Evolutionary conservation across 2,888 invertebrate genomes (phyloP), one percentile per base, ranked within the genome.

Genomic region (Drosophila acutilabella): DNA sequence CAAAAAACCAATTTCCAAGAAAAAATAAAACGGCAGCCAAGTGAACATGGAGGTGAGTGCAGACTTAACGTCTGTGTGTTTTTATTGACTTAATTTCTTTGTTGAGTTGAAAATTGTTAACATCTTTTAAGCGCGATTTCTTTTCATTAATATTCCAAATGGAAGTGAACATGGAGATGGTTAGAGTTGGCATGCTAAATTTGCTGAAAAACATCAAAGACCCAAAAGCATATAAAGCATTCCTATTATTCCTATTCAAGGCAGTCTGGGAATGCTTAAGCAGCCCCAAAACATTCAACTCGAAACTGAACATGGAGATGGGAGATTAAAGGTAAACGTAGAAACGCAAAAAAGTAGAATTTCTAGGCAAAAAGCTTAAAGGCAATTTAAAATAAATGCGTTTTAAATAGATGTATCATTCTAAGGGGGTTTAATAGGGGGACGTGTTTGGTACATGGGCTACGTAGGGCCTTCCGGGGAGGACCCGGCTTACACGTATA

Each of bases 141-240:
- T 20, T 42, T 54, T 42, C 40, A 52, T 40, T 52, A 38, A 38
- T 38, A n/a, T 38, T 13, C n/a, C 8, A 30, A 30, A 30, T 30
- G 30, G 30, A 65, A 53, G 47, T 64, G 51, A 38, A 33, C 60
- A 36, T 33, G 51, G 52, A 38, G 33, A 30, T 30, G 23, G 30
- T 30, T 6, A 33, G 30, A 14, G 52, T 26, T 26, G 6, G 54
- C n/a, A 51, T 30, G 36, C 7, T 4, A n/a, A 10, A 14, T 40
- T 16, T 40, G 20, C 5, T 52, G 38, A 30, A 26, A 14, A 48
- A 56, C 54, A 56, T 56, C 54, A 56, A 56, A 56, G 54, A 44
- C 20, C 13, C n/a, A 42, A 47, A 33, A 54, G 20, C 54, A 44
- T 54, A 54, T 54, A 20, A 44, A 54, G 14, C 44, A 56, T 56